Evolutionary conservation across 2,797 vertebrate genomes (phyloP).

Genomic region (Thalassophryne amazonica): DNA sequence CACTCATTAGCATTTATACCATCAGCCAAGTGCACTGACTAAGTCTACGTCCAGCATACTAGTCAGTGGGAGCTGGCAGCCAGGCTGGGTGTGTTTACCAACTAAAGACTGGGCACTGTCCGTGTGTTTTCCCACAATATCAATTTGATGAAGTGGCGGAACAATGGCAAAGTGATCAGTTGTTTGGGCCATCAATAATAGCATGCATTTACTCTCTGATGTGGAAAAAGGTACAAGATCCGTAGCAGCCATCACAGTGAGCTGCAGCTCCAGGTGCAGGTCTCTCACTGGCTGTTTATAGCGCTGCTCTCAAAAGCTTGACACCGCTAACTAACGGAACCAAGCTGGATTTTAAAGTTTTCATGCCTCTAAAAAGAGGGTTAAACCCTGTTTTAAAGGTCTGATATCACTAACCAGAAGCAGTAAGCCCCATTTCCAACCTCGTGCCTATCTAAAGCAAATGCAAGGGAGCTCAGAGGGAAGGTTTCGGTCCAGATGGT

Average conservation of each 20-base stretch:
- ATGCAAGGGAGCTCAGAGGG: no score
- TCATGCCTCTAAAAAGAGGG: conserved; percentile 36
- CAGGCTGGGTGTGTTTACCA: conserved; percentile 47
- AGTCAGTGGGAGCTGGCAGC: conserved; percentile 53
- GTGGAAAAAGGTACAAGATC: conserved; percentile 38
- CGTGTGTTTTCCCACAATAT: conserved; percentile 63
- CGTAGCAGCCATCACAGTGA: conserved; percentile 20
- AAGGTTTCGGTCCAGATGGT: no score
- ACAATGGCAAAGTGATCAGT: conserved; percentile 38
- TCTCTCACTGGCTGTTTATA: conserved; percentile 41
- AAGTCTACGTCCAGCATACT: conserved; percentile 39
- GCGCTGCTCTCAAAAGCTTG: conserved; percentile 45
- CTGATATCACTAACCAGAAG: conserved; percentile 22
- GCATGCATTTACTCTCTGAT: conserved; percentile 46
- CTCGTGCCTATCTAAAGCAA: conserved; percentile 35
- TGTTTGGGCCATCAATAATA: conserved; percentile 44
- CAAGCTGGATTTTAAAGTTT: conserved; percentile 47
- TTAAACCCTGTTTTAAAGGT: conserved; percentile 40
- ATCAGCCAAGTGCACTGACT: conserved; percentile 44
- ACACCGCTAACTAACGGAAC: conserved; percentile 47
- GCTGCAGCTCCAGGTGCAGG: conserved; percentile 35
- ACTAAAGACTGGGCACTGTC: conserved; percentile 50
- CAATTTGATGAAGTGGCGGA: conserved; percentile 65
- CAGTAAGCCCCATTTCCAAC: conserved; percentile 32
- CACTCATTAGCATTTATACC: conserved; percentile 59